Percentiles rank a stretch among this genome's conserved stretches.
These are phyloP conservation scores for Thumatha senex DNA, from an alignment of 2,888 invertebrate species.

Conservation along the genomic window DNA sequence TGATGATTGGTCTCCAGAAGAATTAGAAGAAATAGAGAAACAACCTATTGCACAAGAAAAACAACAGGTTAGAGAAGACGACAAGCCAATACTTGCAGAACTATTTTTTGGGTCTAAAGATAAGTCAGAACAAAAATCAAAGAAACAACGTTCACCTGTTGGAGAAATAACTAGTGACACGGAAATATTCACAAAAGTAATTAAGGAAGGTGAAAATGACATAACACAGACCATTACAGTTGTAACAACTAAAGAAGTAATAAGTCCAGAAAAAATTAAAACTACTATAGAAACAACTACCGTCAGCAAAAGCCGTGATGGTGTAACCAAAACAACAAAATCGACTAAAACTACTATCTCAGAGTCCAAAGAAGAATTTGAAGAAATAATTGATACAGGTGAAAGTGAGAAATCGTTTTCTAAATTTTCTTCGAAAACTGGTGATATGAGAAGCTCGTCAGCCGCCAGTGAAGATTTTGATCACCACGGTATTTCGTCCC, in stretches of 20 bases:
- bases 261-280: conserved; percentile 76
- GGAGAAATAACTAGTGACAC: conserved; percentile 77
- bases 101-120: conserved; percentile 47
- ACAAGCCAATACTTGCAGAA: conserved; percentile 46
- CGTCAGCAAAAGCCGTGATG: conserved; percentile 72
- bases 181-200: conserved; percentile 71
- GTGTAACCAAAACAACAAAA: conserved; percentile 76
- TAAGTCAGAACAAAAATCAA: conserved; percentile 51
- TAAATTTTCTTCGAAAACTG: conserved; percentile 75
- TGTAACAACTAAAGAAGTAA: conserved; percentile 77
- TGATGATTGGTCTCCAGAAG: conserved; percentile 77
- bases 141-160: conserved; percentile 72
- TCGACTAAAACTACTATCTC: conserved; percentile 79
- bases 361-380: conserved; percentile 76
- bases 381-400: conserved; percentile 72
- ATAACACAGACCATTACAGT: conserved; percentile 76
- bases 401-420: conserved; percentile 79
- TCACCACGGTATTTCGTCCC: conserved; percentile 78
- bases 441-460: conserved; percentile 83
- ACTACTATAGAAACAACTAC: conserved; percentile 77
- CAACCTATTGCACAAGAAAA: conserved; percentile 50
- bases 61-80: conserved; percentile 48
- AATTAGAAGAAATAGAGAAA: conserved; percentile 67
- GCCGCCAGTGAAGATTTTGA: conserved; percentile 86
- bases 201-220: conserved; percentile 73